A percentile compares a stretch with the other conserved stretches of the same genome.
Evolutionary conservation across 35 echinoderm and acorn worm genomes (phyloP).

Genomic region (Holothuria glaberrima): DNA sequence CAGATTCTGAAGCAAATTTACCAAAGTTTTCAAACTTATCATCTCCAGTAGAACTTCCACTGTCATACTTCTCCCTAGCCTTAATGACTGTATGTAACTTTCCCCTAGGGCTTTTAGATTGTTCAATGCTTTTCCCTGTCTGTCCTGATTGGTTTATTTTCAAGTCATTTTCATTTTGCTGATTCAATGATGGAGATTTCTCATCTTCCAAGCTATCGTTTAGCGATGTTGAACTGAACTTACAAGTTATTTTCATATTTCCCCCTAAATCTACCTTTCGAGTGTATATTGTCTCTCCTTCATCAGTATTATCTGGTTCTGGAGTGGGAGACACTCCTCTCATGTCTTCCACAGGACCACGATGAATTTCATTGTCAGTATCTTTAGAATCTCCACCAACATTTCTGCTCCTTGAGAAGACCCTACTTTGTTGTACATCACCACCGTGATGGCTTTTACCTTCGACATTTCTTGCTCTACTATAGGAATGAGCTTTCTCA

Average conservation of each 20-base stretch:
- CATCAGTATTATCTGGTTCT: neutral
- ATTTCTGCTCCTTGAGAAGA: constrained; percentile 31
- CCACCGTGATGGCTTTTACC: neutral
- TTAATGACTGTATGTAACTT: constrained; percentile 43
- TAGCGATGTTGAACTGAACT: constrained; percentile 20
- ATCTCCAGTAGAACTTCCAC: constrained; percentile 31
- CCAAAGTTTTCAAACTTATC: constrained; percentile 42
- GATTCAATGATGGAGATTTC: neutral
- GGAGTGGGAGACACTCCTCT: neutral
- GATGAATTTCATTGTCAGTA: neutral
- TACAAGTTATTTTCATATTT: constrained; percentile 52
- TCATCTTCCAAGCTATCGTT: neutral
- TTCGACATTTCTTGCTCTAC: neutral
- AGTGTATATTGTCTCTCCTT: neutral
- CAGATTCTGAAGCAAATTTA: constrained; percentile 40
- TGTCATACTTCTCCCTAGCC: constrained; percentile 49
- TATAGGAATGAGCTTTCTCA: neutral
- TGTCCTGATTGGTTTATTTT: constrained; percentile 2
- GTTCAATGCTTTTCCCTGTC: neutral
- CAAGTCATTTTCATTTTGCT: neutral
- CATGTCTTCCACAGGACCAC: neutral
- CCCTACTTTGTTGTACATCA: constrained; percentile 32
- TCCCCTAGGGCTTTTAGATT: constrained; percentile 42
- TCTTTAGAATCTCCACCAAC: neutral
- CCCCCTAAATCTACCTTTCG: constrained; percentile 40